A percentile compares a stretch with the other conserved stretches of the same genome.
These are phyloP conservation scores for Megalonaias nervosa DNA, from an alignment of 1,140 invertebrate genomes.

Conservation along the genomic window DNA sequence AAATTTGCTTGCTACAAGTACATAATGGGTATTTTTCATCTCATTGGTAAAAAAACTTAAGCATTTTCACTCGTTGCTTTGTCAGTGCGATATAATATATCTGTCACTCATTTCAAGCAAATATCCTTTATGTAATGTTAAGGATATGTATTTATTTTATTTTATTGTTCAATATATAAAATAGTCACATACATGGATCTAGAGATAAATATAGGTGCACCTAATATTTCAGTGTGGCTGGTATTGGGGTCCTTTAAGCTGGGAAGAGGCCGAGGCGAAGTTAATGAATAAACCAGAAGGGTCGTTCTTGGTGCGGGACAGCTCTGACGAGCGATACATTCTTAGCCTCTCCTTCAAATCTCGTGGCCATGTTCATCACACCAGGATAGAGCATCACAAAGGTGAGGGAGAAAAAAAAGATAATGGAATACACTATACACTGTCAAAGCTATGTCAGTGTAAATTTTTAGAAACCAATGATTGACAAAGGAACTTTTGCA, in stretches of 20 bases:
- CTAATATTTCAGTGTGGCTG: conserved; percentile 85
- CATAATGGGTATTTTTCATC: no score
- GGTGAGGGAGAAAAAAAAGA: conserved; percentile 75
- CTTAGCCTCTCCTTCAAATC: conserved; percentile 97
- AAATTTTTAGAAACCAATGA: no score
- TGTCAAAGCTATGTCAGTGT: no score
- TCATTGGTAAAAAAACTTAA: neutral
- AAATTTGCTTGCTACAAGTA: no score
- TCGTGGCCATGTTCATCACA: conserved; percentile 92
- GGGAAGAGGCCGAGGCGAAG: conserved; percentile 94
- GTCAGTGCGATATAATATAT: neutral
- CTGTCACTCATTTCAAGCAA: neutral
- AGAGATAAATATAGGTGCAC: neutral
- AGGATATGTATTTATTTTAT: neutral
- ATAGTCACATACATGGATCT: neutral
- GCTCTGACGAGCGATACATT: conserved; percentile 97
- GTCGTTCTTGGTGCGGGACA: conserved; percentile 95
- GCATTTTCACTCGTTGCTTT: neutral
- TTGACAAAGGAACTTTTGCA: no score
- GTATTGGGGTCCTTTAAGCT: conserved; percentile 98
- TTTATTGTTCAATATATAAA: neutral
- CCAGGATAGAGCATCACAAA: conserved; percentile 97
- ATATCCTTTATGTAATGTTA: neutral
- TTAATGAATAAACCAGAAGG: conserved; percentile 94
- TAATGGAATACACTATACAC: no score